phyloP scores from a whole-genome alignment of 2,113 vertebrate genomes.

The Numenius arquata region DNA sequence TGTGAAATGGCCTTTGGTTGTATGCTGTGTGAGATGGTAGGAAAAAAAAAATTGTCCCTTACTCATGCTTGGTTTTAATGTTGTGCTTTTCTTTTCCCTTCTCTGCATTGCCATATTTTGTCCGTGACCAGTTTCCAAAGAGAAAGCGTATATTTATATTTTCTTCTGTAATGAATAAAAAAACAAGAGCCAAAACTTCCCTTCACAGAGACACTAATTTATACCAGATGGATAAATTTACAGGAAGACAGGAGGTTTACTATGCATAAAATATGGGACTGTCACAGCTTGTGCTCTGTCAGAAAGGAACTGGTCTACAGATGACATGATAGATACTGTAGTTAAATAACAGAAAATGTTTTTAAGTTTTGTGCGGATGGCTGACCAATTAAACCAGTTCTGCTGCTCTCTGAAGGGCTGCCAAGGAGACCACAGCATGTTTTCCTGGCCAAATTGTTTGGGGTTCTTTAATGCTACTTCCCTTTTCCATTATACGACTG shows the following conservation, averaged over 20 bases:
- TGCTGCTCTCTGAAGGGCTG: background rate
- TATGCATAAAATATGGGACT: slow-evolving; percentile 20
- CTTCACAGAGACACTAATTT: background rate
- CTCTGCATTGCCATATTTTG: background rate
- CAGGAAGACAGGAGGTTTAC: background rate
- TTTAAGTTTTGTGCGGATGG: background rate
- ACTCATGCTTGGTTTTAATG: background rate
- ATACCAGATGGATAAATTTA: slow-evolving; percentile 21
- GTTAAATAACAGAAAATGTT: background rate
- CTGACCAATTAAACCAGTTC: background rate
- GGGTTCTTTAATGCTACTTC: background rate
- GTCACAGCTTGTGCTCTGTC: background rate
- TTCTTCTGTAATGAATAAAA: background rate
- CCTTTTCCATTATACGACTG: background rate
- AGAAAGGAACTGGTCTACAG: background rate
- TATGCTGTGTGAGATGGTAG: background rate
- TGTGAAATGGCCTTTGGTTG: background rate
- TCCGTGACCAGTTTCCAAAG: background rate
- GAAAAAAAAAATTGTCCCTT: background rate
- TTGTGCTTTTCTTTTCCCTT: background rate
- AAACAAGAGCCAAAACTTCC: background rate
- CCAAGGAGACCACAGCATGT: background rate
- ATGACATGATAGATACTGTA: background rate
- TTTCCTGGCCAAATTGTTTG: background rate
- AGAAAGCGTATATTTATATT: background rate